Evolutionary conservation across 2,888 invertebrate species (phyloP).

Genomic region (Amblyjoppa proteus): DNA sequence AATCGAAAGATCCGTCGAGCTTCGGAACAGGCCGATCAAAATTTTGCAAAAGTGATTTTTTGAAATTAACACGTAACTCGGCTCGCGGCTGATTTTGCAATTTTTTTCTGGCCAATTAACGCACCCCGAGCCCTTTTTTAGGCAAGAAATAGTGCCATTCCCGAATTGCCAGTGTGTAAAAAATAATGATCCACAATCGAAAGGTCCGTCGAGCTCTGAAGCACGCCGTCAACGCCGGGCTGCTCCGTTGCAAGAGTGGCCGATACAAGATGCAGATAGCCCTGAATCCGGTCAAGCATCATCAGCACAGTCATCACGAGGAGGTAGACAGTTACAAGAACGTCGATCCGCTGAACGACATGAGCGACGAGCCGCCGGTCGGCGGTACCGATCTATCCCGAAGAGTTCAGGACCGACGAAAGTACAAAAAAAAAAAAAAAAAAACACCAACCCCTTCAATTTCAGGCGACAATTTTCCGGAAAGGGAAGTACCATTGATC

Average conservation of each 20-base stretch:
- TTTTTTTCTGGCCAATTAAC: too few species aligned
- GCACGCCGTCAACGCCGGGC: slow-evolving; percentile 77
- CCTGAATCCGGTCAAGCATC: slow-evolving; percentile 66
- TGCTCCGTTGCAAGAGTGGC: slow-evolving; percentile 75
- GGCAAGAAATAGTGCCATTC: not conserved
- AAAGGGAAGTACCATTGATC: not conserved
- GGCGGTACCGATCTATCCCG: slow-evolving; percentile 49
- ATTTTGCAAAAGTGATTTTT: too few species aligned
- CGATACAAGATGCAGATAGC: slow-evolving; percentile 77
- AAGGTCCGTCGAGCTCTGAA: slow-evolving; percentile 79
- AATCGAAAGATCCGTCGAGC: too few species aligned
- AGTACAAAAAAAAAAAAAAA: slow-evolving; percentile 18
- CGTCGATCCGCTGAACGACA: slow-evolving; percentile 12
- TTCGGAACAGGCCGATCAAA: too few species aligned
- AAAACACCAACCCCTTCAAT: not conserved
- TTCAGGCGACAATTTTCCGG: not conserved
- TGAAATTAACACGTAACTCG: too few species aligned
- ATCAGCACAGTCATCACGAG: slow-evolving; percentile 41
- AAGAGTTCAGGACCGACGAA: slow-evolving; percentile 51
- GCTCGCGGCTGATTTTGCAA: too few species aligned
- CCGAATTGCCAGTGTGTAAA: not conserved
- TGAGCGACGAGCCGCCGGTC: slow-evolving; percentile 43
- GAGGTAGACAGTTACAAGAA: slow-evolving; percentile 26
- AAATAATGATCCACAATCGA: not conserved
- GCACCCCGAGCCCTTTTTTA: too few species aligned